Evolutionary conservation across 2,113 vertebrate species (phyloP).

Genomic region (Galemys pyrenaicus): DNA sequence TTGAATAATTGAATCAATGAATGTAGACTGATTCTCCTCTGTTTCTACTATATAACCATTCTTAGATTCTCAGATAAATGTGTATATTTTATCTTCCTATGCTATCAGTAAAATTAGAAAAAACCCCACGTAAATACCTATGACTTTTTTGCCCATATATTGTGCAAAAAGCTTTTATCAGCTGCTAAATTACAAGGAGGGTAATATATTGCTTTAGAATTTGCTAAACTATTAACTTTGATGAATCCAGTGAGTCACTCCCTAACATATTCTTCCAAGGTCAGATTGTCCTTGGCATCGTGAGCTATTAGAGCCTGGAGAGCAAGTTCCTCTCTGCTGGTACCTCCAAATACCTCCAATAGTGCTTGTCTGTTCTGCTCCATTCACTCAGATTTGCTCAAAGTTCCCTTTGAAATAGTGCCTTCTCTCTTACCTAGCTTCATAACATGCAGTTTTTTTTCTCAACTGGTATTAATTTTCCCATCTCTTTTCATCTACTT

Average conservation of each 20-base stretch:
- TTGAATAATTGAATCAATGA: neutral
- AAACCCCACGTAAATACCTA: constrained; percentile 6
- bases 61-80: neutral
- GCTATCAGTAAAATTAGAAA: constrained; percentile 80
- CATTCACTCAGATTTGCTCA: neutral
- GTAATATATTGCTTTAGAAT: neutral
- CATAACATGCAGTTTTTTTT: neutral
- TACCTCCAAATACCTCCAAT: neutral
- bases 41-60: neutral
- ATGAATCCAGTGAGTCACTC: neutral
- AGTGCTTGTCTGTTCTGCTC: neutral
- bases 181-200: neutral
- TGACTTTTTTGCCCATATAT: neutral
- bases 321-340: neutral
- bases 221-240: neutral
- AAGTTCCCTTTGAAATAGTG: neutral
- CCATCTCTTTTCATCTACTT: neutral
- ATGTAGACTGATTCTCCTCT: neutral
- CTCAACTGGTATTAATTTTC: neutral
- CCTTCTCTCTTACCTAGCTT: neutral
- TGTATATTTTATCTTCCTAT: neutral
- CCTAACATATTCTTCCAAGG: neutral
- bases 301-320: neutral
- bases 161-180: neutral
- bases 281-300: neutral